Evolutionary conservation across 2,113 vertebrate genomes (phyloP).

Genomic region (Merops nubicus): DNA sequence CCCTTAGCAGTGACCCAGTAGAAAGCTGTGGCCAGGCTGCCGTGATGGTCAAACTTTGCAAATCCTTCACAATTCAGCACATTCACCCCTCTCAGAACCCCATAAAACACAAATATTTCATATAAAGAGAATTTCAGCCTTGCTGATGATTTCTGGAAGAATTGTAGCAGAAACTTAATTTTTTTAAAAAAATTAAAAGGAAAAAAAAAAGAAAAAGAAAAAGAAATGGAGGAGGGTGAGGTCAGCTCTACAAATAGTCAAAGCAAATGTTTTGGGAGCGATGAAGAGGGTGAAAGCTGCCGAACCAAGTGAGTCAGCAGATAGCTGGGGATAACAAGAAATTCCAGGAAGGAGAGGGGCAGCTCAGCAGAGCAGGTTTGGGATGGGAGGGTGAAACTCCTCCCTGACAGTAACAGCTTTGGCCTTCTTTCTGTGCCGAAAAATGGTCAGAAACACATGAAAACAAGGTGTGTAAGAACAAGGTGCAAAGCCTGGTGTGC

Average conservation of each 20-base stretch:
- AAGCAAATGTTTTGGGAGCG: neutral
- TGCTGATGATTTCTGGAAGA: neutral
- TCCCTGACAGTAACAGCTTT: neutral
- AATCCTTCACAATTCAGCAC: neutral
- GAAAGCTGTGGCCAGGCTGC: neutral
- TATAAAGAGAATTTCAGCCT: neutral
- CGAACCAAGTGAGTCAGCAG: neutral
- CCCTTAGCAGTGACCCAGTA: neutral
- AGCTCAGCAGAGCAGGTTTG: accelerated
- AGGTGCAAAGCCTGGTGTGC: neutral
- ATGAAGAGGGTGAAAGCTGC: neutral
- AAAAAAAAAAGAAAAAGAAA: neutral
- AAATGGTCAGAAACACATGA: accelerated
- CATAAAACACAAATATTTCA: neutral
- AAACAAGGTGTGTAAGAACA: neutral
- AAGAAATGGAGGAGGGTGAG: neutral
- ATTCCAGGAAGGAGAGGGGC: neutral
- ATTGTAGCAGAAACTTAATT: neutral
- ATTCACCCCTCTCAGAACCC: neutral
- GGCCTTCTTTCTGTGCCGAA: accelerated
- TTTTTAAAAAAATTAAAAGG: neutral
- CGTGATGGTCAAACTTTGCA: accelerated
- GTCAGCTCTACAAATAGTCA: neutral
- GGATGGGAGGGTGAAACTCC: neutral
- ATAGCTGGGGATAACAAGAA: neutral